Evolutionary conservation across 2,888 invertebrate genomes (phyloP), one percentile per base, ranked within the genome.

Genomic region (Amiota minor): DNA sequence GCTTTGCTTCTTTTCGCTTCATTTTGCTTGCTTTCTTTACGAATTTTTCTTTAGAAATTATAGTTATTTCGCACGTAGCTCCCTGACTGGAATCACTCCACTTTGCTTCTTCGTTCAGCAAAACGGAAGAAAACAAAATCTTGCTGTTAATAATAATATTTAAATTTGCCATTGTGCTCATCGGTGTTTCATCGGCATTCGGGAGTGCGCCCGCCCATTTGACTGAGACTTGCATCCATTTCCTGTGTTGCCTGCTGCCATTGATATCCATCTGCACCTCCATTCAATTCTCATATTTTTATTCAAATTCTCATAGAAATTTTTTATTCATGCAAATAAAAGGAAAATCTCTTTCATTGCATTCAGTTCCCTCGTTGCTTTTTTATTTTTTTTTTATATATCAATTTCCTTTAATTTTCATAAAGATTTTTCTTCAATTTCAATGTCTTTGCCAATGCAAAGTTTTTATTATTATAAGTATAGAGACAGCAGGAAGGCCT

Each of bases 121-220:
- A n/a, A 23, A n/a, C 53, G n/a, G 53, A 12, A 3, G 53, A n/a
- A 53, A n/a, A n/a, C n/a, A n/a, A n/a, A n/a, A 53, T 53, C 14
- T 53, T 67, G 72, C 79, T 74, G 83, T 81, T 81, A 83, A 83
- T 82, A 85, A 84, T 82, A 80, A 79, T 83, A 83, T 83, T 83
- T 83, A 86, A 83, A 85, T 84, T 35, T 82, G 80, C 47, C 72
- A 71, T 64, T 73, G 64, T 71, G 46, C 35, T 35, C 61, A 47
- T 20, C 18, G 18, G 12, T 14, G 45, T 14, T 35, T 35, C 49
- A 50, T 55, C 9, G 2, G 16, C 16, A 14, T 18, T 10, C 56
- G 0, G 61, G 50, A 73, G 50, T 73, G 47, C 64, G 23, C 1
- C 1, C 35, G 53, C 53, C 9, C 12, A 68, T 46, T 53, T 45